Base-by-base conservation (phyloP, 2,113 vertebrate species). In the Labeo rohita region DNA sequence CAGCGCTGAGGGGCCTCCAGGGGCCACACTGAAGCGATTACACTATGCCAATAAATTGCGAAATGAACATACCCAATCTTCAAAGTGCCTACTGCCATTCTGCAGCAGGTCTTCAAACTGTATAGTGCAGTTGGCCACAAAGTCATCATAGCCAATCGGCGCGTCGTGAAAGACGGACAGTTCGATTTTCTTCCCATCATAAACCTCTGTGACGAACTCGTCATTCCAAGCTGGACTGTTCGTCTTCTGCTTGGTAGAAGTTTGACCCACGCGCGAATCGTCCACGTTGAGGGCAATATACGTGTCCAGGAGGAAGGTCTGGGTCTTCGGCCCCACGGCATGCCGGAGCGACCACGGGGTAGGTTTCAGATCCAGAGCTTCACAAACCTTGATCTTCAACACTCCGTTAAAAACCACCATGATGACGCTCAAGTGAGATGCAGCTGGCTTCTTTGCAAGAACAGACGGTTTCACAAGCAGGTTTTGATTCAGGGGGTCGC, bases 401-500 rank as follows among this genome's bases (percentile, higher is more conserved):
- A 98, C 94, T 90, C 98, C 98, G 94, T 97, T 99, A 94, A 99
- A 99, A 92, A 99, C 97, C 91, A 99, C 98, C 98, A 99, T 99
- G 96, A 93, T 96, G 92, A 86, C n/a, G 78, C 68, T 66, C 52
- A 21, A 21, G 34, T 88, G 75, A 63, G 78, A 93, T 85, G 84
- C 70, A 88, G 66, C 34, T 66, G 68, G 28, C 66, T 74, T 61
- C 77, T 86, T 77, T 83, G 54, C 68, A 34, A 61, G 18, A 56
- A 77, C 36, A 76, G 81, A 75, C 75, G 61, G 54, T 3, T 50
- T 80, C 23, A 74, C 23, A 21, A 34, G 70, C 34, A n/a, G 84
- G 52, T 72, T 85, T 84, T 73, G 85, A 59, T 84, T 80, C 83
- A 72, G 59, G 52, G 77, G 65, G 63, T 77, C 80, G 80, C 61